phyloP scores from a whole-genome alignment of 2,797 vertebrate species.

The Semaprochilodus insignis region DNA sequence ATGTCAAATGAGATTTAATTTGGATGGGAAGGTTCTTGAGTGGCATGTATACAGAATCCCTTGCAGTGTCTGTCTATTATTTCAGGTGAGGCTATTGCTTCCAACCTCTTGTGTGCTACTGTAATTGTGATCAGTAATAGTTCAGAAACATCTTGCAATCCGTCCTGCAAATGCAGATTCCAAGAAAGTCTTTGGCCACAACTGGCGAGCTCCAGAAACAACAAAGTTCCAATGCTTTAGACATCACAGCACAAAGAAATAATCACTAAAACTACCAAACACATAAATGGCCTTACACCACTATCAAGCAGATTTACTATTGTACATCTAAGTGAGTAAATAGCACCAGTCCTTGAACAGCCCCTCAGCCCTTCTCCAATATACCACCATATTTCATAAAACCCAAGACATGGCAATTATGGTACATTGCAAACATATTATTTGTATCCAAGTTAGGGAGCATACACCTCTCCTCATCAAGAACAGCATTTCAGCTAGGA shows the following conservation, averaged over 20 bases:
- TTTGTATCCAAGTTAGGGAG: not conserved
- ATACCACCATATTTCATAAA: not conserved
- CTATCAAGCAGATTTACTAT: not conserved
- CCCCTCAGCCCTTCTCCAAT: not conserved
- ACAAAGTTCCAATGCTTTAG: not conserved
- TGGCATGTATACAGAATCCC: slow-evolving; percentile 56
- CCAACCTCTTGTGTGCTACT: slow-evolving; percentile 43
- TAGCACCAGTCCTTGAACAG: not conserved
- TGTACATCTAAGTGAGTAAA: not conserved
- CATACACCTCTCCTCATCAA: not conserved
- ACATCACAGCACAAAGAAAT: slow-evolving; percentile 16
- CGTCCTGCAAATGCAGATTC: slow-evolving; percentile 48
- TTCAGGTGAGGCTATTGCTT: slow-evolving; percentile 53
- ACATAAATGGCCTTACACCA: not conserved
- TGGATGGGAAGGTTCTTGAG: slow-evolving; percentile 68
- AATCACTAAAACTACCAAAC: slow-evolving; percentile 24
- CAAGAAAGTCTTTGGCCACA: slow-evolving; percentile 16
- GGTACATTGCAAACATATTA: not conserved
- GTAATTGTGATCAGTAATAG: slow-evolving; percentile 74
- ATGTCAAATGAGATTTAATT: slow-evolving; percentile 79
- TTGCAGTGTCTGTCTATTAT: slow-evolving; percentile 63
- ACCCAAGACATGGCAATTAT: not conserved
- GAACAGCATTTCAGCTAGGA: not conserved
- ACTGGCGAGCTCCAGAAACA: slow-evolving; percentile 19
- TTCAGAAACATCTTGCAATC: slow-evolving; percentile 62